Conservation (phyloP, 2,888 invertebrate genomes). For the Napeogenes sylphis region DNA sequence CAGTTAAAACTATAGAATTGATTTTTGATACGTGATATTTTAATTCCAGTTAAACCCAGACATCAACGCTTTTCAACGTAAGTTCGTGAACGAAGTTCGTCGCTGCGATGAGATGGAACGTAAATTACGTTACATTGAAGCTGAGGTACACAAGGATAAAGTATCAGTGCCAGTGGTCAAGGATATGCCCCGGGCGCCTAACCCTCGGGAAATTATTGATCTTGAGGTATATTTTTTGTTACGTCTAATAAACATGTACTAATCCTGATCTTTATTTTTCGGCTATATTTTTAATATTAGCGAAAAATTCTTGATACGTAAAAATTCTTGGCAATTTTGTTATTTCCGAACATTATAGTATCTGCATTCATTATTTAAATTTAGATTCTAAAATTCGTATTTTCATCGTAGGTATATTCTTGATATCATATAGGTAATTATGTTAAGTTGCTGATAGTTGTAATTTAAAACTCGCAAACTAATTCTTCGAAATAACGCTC, state of each 20-base stretch:
- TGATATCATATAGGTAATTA: too few relatives aligned
- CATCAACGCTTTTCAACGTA: conserved; percentile 93
- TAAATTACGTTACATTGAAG: conserved; percentile 90
- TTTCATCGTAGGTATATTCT: too few relatives aligned
- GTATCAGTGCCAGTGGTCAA: conserved; percentile 87
- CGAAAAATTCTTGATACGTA: too few relatives aligned
- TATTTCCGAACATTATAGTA: too few relatives aligned
- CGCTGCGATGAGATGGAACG: conserved; percentile 95
- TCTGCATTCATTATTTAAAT: too few relatives aligned
- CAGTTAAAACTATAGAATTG: neutral
- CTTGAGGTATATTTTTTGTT: conserved; percentile 80
- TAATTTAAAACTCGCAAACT: neutral
- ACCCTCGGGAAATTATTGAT: conserved; percentile 91
- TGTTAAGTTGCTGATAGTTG: too few relatives aligned
- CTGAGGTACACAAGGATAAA: conserved; percentile 89
- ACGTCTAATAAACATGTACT: too few relatives aligned
- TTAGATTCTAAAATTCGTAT: too few relatives aligned
- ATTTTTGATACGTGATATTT: neutral
- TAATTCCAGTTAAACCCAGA: conserved; percentile 86
- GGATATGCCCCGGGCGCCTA: conserved; percentile 86
- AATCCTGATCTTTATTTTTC: too few relatives aligned
- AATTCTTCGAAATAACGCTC: too few relatives aligned
- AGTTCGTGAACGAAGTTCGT: conserved; percentile 93
- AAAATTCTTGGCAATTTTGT: too few relatives aligned
- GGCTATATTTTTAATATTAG: too few relatives aligned